phyloP scores from a whole-genome alignment of 1,140 invertebrate genomes.

The Sitobion miscanthi region DNA sequence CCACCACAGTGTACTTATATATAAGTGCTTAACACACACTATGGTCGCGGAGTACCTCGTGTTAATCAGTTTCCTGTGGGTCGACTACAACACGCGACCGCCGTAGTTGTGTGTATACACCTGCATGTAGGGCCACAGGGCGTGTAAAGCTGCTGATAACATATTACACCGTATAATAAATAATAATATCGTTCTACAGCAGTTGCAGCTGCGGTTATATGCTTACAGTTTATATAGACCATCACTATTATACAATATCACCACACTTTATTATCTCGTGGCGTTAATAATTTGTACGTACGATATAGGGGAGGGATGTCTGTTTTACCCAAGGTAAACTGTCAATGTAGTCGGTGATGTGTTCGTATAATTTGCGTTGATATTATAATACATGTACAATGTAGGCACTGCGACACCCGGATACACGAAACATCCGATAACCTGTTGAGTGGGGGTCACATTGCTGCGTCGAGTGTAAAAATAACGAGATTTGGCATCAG shows the following conservation, averaged over 20 bases:
- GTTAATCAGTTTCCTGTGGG: slow-evolving; percentile 47
- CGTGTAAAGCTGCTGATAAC: slow-evolving; percentile 32
- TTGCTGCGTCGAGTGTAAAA: not conserved
- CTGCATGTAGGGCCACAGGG: slow-evolving; percentile 35
- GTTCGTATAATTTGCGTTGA: not conserved
- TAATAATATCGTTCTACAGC: not conserved
- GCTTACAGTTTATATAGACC: not conserved
- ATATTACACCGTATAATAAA: not conserved
- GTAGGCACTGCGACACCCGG: not conserved
- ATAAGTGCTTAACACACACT: not conserved
- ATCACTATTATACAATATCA: not conserved
- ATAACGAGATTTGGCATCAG: not conserved
- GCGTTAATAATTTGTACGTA: not conserved
- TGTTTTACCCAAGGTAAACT: not conserved
- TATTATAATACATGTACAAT: not conserved
- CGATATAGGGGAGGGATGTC: not conserved
- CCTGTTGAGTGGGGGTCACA: not conserved
- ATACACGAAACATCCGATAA: not conserved
- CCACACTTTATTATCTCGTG: not conserved
- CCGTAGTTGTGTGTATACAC: not conserved
- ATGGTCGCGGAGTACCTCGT: not conserved
- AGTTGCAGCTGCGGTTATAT: too few relatives aligned
- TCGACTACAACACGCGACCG: not conserved
- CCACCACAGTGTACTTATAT: not conserved
- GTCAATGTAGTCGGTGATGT: not conserved